These are phyloP conservation scores for Yponomeuta plumbellus DNA, from an alignment of 2,888 invertebrate species.

Conservation along the genomic window DNA sequence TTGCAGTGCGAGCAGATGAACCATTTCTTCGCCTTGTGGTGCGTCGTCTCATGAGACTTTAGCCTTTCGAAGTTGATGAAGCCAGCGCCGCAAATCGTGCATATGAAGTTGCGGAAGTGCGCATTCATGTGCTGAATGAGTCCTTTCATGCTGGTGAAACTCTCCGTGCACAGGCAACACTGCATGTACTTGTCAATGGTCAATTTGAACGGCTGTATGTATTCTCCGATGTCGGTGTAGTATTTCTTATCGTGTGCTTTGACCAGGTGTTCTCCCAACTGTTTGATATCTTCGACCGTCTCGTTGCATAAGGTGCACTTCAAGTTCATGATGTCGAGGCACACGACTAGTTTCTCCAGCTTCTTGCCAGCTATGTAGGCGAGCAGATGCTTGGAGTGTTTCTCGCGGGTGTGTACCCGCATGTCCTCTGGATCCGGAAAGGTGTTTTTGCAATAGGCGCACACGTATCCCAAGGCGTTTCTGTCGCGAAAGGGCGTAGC, in stretches of 20 bases:
- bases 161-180: conserved; percentile 57
- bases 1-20: conserved; percentile 59
- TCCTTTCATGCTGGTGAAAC: conserved; percentile 61
- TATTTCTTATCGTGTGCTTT: conserved; percentile 55
- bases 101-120: conserved; percentile 65
- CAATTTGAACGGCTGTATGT: conserved; percentile 57
- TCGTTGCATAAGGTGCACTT: conserved; percentile 57
- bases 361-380: conserved; percentile 59
- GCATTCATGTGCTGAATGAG: conserved; percentile 68
- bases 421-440: conserved; percentile 51
- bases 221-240: conserved; percentile 54
- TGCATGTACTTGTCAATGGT: conserved; percentile 53
- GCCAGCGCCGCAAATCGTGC: conserved; percentile 62
- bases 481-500: conserved; percentile 64
- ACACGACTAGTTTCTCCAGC: conserved; percentile 60
- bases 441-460: conserved; percentile 63
- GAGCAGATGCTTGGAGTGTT: conserved; percentile 56
- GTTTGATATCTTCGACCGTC: conserved; percentile 42
- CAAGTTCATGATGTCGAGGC: conserved; percentile 59
- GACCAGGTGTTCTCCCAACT: conserved; percentile 51
- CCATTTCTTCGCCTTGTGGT: conserved; percentile 51
- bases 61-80: conserved; percentile 61
- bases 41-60: conserved; percentile 59
- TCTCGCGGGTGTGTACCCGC: conserved; percentile 49
- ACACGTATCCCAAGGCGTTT: conserved; percentile 63